Conservation (phyloP, 2,888 invertebrate genomes). For the Zaprionus bogoriensis region DNA sequence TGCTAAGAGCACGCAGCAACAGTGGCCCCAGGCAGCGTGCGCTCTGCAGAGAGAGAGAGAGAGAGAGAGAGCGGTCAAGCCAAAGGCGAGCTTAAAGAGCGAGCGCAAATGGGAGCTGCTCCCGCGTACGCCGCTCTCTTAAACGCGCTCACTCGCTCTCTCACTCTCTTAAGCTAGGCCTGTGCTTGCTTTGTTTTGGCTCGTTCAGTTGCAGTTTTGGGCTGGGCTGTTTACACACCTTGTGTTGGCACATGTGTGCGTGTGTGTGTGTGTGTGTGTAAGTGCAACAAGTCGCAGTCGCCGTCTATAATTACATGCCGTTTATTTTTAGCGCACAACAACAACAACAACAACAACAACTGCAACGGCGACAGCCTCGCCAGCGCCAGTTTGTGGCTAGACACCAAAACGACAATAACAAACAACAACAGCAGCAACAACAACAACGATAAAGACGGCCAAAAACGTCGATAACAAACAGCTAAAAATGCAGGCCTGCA, state of each 20-base stretch:
- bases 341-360: constrained; percentile 13
- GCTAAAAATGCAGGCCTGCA: constrained; percentile 58
- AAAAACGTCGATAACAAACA: constrained; percentile 42
- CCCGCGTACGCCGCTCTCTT: neutral
- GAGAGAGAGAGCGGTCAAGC: neutral
- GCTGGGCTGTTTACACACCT: constrained; percentile 20
- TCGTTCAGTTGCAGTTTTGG: constrained; percentile 32
- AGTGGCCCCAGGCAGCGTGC: constrained; percentile 4
- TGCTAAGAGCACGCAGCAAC: constrained; percentile 16
- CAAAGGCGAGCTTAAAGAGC: too few relatives aligned
- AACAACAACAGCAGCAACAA: constrained; percentile 16
- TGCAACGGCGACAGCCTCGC: neutral
- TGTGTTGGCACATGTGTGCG: neutral
- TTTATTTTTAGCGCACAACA: constrained; percentile 61
- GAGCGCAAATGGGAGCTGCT: neutral
- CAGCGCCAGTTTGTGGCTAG: constrained; percentile 14
- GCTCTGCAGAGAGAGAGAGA: constrained; percentile 35
- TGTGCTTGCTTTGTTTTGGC: constrained; percentile 22
- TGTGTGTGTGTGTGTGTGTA: constrained; percentile 36
- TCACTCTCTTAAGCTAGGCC: neutral
- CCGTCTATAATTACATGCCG: constrained; percentile 56
- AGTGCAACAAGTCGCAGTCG: constrained; percentile 67
- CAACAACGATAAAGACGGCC: constrained; percentile 31
- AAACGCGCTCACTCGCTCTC: constrained; percentile 4
- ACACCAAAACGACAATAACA: constrained; percentile 16